These are phyloP conservation scores for Cynodonichthys magdalenae DNA, from an alignment of 2,797 vertebrate species.

Conservation along the genomic window DNA sequence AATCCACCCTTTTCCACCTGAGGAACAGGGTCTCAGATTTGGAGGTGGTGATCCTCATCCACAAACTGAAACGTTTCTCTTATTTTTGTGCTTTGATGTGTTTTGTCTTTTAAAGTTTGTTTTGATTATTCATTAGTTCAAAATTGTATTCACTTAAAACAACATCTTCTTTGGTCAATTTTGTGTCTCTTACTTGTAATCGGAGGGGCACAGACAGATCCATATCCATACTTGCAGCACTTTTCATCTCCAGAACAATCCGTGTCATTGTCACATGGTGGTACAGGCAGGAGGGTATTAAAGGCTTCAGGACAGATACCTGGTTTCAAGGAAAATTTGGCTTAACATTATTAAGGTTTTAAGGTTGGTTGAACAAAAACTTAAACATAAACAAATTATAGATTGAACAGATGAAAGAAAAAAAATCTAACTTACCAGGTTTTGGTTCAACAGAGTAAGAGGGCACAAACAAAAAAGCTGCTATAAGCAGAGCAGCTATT, in stretches of 20 bases:
- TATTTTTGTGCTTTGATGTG: too few relatives aligned
- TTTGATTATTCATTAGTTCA: too few relatives aligned
- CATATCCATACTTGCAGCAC: constrained; percentile 73
- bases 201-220: constrained; percentile 73
- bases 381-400: background rate
- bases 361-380: background rate
- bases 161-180: background rate
- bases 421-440: constrained; percentile 32
- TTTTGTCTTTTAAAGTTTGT: too few relatives aligned
- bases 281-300: constrained; percentile 63
- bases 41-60: too few relatives aligned
- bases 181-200: constrained; percentile 65
- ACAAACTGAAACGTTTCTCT: too few relatives aligned
- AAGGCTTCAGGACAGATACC: constrained; percentile 65
- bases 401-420: background rate
- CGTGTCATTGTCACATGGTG: constrained; percentile 67
- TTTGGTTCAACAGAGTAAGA: constrained; percentile 24
- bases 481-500: constrained; percentile 52
- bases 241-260: constrained; percentile 70
- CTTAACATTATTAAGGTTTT: too few relatives aligned
- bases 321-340: constrained; percentile 34
- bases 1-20: too few relatives aligned
- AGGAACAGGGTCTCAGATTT: too few relatives aligned
- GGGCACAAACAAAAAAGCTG: constrained; percentile 50
- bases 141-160: too few relatives aligned